Percentiles rank a stretch among this genome's conserved stretches.
phyloP scores from a whole-genome alignment of 2,888 invertebrate genomes.

The Abrostola tripartita region DNA sequence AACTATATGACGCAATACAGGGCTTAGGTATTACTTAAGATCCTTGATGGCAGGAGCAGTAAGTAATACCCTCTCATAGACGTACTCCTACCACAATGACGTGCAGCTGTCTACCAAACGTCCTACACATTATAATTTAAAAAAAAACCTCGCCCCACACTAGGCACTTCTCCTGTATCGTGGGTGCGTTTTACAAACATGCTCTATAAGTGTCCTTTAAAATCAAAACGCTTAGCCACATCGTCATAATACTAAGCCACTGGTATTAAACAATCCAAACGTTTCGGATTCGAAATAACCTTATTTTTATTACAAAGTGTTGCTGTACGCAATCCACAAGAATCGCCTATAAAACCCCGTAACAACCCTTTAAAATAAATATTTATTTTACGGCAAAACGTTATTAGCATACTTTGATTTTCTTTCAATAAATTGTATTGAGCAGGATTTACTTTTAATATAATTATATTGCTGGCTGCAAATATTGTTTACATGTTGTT shows the following conservation, averaged over 20 bases:
- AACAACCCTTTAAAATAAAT: conserved; percentile 61
- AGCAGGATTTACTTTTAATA: conserved; percentile 18
- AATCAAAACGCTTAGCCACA: not conserved
- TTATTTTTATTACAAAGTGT: conserved; percentile 46
- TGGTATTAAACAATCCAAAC: not conserved
- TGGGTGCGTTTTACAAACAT: no score
- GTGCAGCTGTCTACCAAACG: no score
- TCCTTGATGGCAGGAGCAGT: no score
- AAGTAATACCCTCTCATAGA: no score
- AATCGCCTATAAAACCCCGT: conserved; percentile 63
- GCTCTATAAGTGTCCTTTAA: no score
- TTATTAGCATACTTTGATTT: conserved; percentile 46
- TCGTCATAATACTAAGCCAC: not conserved
- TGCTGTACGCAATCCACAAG: conserved; percentile 55
- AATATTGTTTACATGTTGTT: no score
- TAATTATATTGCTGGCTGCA: conserved; percentile 15
- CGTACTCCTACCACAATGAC: no score
- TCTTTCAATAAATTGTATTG: conserved; percentile 43
- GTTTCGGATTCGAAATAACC: not conserved
- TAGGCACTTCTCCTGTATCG: no score
- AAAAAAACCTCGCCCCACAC: no score
- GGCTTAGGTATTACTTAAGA: no score
- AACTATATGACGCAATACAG: no score
- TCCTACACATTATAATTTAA: no score
- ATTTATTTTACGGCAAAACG: conserved; percentile 62